These are phyloP conservation scores for Zapornia atra DNA, from an alignment of 2,113 vertebrate species.

Conservation along the genomic window DNA sequence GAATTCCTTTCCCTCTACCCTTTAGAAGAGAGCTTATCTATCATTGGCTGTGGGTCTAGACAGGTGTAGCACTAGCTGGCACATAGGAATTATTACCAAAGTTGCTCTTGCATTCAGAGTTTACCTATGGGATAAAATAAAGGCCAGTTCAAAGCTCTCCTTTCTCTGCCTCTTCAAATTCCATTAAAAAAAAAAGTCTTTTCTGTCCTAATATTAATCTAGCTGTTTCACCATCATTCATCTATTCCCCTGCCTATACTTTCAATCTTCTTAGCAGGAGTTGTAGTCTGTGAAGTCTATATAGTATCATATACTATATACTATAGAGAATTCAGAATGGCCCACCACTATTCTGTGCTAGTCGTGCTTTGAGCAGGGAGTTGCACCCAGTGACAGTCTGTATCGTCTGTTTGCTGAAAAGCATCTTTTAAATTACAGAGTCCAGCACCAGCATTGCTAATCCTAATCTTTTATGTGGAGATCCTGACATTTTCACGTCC, in stretches of 20 bases:
- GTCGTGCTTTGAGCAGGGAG: not conserved
- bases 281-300: not conserved
- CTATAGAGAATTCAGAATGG: not conserved
- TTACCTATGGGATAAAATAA: not conserved
- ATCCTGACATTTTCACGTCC: not conserved
- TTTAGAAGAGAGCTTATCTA: not conserved
- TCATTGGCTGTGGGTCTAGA: not conserved
- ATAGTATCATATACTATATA: not conserved
- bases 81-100: not conserved
- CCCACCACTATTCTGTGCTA: not conserved
- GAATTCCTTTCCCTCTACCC: not conserved
- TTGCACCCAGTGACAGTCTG: not conserved
- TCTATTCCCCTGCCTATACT: not conserved
- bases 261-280: not conserved
- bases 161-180: not conserved
- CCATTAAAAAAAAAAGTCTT: too few relatives aligned
- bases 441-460: not conserved
- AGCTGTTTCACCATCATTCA: not conserved
- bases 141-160: not conserved
- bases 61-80: not conserved
- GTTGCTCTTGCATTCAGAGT: not conserved
- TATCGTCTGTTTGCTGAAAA: not conserved
- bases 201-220: not conserved
- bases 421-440: not conserved
- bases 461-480: not conserved